phyloP scores from a whole-genome alignment of 2,797 vertebrate species.

The Alcedo quadribrachys region DNA sequence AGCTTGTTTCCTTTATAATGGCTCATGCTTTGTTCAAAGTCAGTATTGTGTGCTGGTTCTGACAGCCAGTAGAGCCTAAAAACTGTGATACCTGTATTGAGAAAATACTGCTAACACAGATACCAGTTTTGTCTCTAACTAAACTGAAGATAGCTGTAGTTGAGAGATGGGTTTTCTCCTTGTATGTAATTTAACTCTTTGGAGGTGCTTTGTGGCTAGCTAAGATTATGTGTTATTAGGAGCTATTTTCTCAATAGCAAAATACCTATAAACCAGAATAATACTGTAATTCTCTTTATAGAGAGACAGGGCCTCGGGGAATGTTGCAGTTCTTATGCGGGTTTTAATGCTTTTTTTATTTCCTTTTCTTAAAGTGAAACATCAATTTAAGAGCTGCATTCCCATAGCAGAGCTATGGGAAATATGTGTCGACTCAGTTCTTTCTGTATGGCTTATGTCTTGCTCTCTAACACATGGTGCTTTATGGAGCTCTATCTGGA shows the following conservation, averaged over 20 bases:
- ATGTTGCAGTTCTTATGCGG: background rate
- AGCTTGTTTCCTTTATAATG: background rate
- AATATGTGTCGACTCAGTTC: background rate
- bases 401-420: background rate
- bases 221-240: background rate
- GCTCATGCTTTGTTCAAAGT: background rate
- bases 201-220: background rate
- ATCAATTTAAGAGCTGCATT: background rate
- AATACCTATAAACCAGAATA: background rate
- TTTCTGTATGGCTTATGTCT: background rate
- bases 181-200: background rate
- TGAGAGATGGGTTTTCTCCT: background rate
- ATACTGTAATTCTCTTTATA: background rate
- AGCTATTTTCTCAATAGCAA: background rate
- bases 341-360: background rate
- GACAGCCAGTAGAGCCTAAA: background rate
- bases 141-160: background rate
- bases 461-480: background rate
- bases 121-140: fast-evolving
- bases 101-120: background rate
- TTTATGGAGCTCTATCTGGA: background rate
- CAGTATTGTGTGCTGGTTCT: background rate
- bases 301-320: background rate
- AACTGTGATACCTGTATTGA: background rate
- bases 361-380: background rate